Base-by-base conservation (phyloP, 2,797 vertebrate genomes). In the Poecilia wingei region DNA sequence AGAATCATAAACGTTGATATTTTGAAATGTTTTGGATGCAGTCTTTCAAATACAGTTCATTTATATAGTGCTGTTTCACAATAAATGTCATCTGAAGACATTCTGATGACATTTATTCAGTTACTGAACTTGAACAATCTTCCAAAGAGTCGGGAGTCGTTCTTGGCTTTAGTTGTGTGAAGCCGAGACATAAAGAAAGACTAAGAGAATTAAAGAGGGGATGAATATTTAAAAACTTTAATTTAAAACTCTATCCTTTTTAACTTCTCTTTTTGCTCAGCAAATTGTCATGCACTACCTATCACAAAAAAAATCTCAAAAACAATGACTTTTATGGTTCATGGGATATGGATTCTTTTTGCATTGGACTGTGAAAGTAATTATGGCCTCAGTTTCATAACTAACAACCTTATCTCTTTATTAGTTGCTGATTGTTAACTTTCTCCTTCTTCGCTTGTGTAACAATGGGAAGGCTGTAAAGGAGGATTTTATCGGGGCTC, bases 401-500 rank as follows among this genome's bases (percentile, higher is more conserved):
- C 97, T 99, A 99, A 99, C 96, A 92, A 89, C 86, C 87, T 47
- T 95, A 85, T 97, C 95, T 95, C 95, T 94, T 95, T 92, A 95
- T 95, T 92, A 95, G 79, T 96, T 89, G 85, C 91, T 86, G 78
- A 86, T 75, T 72, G 70, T 88, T 51, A 69, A 4, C 43, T 53
- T 25, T 84, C 84, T 41, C 43, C 91, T 90, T 93, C 92, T 94
- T 89, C 87, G 90, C 95, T 93, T 82, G 88, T 95, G 94, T 96
- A 97, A 97, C 95, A 95, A 94, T 83, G 51, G 72, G 83, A 96
- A 96, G 96, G 96, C 97, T 88, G 96, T 92, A 95, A 97, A 98
- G 96, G 98, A 98, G 94, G 96, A 96, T 74, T 95, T 96, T 93
- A 93, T 94, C 87, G 96, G 97, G 96, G 96, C 96, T 87, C 96